Conservation (phyloP, 2,797 vertebrate genomes). For the Artibeus jamaicensis region DNA sequence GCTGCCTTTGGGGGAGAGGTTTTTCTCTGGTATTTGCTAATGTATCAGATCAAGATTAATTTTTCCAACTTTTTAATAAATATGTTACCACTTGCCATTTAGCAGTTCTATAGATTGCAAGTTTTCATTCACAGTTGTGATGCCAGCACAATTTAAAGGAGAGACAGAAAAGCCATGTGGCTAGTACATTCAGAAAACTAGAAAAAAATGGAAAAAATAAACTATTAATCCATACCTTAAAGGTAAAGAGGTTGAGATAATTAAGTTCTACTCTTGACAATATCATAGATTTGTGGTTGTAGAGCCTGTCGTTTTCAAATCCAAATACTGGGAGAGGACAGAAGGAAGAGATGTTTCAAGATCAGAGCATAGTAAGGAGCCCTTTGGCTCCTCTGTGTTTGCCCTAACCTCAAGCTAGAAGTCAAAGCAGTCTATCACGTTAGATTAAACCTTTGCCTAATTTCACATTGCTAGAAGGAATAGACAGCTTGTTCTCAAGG, state of each 20-base stretch:
- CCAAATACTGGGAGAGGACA: not conserved
- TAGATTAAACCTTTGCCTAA: not conserved
- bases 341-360: not conserved
- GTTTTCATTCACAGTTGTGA: not conserved
- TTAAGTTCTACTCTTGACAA: not conserved
- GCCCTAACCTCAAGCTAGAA: not conserved
- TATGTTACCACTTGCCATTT: not conserved
- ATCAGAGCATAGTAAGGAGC: not conserved
- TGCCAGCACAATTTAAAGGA: not conserved
- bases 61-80: conserved; percentile 9
- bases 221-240: not conserved
- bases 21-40: not conserved
- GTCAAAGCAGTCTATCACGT: not conserved
- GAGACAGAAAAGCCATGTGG: not conserved
- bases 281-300: not conserved
- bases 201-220: not conserved
- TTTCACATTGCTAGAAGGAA: not conserved
- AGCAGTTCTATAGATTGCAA: not conserved
- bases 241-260: not conserved
- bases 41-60: not conserved
- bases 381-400: not conserved
- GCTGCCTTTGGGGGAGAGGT: not conserved
- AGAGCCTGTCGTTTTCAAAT: not conserved
- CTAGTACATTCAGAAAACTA: not conserved
- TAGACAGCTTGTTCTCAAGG: not conserved